Conservation (phyloP, 1,140 invertebrate genomes). For the Geopemphigus sp. region DNA sequence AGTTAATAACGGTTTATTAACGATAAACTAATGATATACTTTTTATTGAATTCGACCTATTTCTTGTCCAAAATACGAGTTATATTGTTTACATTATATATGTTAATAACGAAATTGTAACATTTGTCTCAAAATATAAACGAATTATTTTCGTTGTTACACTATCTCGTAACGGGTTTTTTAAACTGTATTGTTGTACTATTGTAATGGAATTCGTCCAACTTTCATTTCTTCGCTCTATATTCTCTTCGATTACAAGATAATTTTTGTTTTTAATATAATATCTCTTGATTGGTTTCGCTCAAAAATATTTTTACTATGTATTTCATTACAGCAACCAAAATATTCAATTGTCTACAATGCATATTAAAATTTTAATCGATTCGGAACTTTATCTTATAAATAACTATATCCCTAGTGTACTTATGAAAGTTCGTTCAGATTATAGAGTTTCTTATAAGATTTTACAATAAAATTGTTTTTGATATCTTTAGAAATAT, state of each 20-base stretch:
- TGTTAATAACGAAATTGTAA: background rate
- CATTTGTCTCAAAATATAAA: background rate
- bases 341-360: background rate
- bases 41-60: background rate
- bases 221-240: background rate
- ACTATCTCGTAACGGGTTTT: background rate
- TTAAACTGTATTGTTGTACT: background rate
- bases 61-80: background rate
- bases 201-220: conserved; percentile 1
- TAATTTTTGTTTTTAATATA: background rate
- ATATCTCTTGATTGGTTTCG: conserved; percentile 4
- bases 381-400: too few species aligned
- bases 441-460: too few species aligned
- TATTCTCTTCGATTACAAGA: conserved; percentile 6
- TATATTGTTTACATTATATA: too few species aligned
- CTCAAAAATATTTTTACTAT: background rate
- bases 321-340: background rate
- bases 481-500: too few species aligned
- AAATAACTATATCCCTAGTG: too few species aligned
- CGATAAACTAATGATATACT: background rate
- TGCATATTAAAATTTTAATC: background rate
- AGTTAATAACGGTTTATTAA: background rate
- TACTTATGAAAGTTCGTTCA: too few species aligned
- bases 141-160: conserved; percentile 6
- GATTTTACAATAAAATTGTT: too few species aligned